Evolutionary conservation across 2,888 invertebrate genomes (phyloP).

Genomic region (Argyresthia albistria): DNA sequence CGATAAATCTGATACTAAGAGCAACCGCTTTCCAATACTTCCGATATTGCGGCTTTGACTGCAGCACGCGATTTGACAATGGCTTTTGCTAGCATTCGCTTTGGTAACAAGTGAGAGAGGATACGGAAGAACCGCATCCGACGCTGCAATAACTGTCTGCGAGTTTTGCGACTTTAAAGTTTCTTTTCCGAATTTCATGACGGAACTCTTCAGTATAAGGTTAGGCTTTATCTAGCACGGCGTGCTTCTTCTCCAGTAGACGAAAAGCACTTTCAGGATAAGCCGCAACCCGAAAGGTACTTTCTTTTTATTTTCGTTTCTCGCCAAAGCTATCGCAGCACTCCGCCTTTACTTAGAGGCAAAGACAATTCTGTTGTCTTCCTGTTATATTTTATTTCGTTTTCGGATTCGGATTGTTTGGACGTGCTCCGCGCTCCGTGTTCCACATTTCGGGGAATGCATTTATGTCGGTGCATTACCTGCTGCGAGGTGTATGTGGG

Average conservation of each 20-base stretch:
- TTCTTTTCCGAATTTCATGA: too few species aligned
- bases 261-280: neutral
- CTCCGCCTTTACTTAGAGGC: neutral
- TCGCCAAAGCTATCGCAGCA: neutral
- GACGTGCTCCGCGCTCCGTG: neutral
- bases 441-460: neutral
- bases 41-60: conserved; percentile 30
- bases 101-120: neutral
- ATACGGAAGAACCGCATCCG: too few species aligned
- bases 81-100: neutral
- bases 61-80: conserved; percentile 8
- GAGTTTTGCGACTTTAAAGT: too few species aligned
- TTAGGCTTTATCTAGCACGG: too few species aligned
- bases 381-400: neutral
- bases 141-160: too few species aligned
- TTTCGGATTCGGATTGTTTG: too few species aligned
- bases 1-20: conserved; percentile 39
- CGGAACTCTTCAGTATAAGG: too few species aligned
- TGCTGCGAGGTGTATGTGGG: neutral
- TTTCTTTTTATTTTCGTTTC: neutral
- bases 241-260: too few species aligned
- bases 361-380: neutral
- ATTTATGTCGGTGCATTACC: neutral
- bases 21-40: conserved; percentile 33
- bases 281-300: neutral